Evolutionary conservation across 2,888 invertebrate species (phyloP).

Genomic region (Perithous albicinctus): DNA sequence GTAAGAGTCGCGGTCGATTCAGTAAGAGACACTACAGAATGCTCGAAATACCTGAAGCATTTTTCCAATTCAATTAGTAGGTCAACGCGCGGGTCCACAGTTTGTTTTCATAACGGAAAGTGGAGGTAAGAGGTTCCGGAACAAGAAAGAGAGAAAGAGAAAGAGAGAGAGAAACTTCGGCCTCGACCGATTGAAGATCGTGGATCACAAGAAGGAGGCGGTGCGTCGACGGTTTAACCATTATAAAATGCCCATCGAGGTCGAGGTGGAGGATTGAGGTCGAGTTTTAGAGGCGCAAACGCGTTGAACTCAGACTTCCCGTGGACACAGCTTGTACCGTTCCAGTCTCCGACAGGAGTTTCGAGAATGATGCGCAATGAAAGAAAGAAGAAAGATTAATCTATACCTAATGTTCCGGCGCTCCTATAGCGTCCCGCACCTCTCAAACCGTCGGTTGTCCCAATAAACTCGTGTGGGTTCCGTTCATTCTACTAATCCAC

Average conservation of each 20-base stretch:
- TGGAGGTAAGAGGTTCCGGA: background rate
- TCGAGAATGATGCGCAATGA: slow-evolving; percentile 27
- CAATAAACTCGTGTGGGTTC: slow-evolving; percentile 17
- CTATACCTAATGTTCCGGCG: too few species aligned
- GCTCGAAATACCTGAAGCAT: slow-evolving; percentile 5
- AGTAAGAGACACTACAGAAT: background rate
- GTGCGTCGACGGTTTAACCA: slow-evolving; percentile 13
- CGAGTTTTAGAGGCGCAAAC: slow-evolving; percentile 74
- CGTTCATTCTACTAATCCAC: slow-evolving; percentile 53
- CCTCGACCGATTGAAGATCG: slow-evolving; percentile 29
- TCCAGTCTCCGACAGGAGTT: slow-evolving; percentile 46
- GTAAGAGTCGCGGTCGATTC: background rate
- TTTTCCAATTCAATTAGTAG: slow-evolving; percentile 17
- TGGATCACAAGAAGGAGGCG: slow-evolving; percentile 21
- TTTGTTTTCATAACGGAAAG: slow-evolving; percentile 48
- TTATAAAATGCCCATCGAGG: slow-evolving; percentile 74
- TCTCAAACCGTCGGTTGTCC: background rate
- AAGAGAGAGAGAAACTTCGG: slow-evolving; percentile 22
- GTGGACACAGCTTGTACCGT: slow-evolving; percentile 73
- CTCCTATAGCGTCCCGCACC: too few species aligned
- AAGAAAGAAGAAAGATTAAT: slow-evolving; percentile 17
- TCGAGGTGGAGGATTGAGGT: slow-evolving; percentile 77
- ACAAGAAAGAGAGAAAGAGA: background rate
- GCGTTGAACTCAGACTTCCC: slow-evolving; percentile 67
- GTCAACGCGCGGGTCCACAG: background rate